phyloP scores from a whole-genome alignment of 2,797 vertebrate genomes.

The Delichon dasypus region DNA sequence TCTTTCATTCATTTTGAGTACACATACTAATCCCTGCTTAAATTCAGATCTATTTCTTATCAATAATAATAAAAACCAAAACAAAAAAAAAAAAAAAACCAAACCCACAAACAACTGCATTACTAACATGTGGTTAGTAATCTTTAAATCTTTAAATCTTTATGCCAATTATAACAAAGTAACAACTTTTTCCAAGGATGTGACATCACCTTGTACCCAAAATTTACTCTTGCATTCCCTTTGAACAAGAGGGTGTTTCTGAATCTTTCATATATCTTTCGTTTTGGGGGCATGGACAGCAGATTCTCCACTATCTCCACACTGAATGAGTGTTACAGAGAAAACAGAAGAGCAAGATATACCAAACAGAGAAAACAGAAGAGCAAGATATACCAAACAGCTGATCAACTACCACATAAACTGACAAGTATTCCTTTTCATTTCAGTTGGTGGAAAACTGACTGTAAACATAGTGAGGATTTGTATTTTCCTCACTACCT shows the following conservation, averaged over 20 bases:
- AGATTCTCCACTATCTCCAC: not conserved
- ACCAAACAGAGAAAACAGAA: not conserved
- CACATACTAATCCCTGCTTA: not conserved
- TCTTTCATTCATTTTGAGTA: not conserved
- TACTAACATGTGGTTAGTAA: not conserved
- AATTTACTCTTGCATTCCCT: not conserved
- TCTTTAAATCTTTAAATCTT: too few species aligned
- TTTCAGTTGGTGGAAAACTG: not conserved
- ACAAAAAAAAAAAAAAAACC: too few species aligned
- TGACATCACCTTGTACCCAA: not conserved
- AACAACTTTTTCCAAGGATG: not conserved
- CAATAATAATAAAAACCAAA: rapidly evolving
- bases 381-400: not conserved
- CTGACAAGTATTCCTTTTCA: not conserved
- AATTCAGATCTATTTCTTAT: not conserved
- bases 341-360: too few species aligned
- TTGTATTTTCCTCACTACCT: not conserved
- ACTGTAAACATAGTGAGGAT: not conserved
- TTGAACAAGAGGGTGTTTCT: not conserved
- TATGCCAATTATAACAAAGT: not conserved
- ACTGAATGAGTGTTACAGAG: not conserved
- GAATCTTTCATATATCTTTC: not conserved
- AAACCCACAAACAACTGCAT: not conserved
- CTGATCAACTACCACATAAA: not conserved
- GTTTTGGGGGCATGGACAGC: not conserved